Base-by-base conservation (phyloP, 1,140 invertebrate genomes). In the Cyrtorhinus lividipennis region DNA sequence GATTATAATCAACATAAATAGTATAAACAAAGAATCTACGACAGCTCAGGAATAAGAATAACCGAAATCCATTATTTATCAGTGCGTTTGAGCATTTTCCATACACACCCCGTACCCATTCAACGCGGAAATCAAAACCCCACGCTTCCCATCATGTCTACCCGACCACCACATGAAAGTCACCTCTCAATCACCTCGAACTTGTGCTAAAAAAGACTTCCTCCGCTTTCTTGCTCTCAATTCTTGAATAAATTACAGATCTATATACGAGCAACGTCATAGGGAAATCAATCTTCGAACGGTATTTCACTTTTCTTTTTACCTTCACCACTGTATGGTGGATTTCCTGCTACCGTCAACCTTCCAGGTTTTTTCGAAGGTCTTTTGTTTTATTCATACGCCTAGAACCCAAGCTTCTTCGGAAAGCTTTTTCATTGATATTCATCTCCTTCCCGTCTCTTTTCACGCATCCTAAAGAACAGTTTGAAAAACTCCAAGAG, bases 351-450 rank as follows among this genome's bases (percentile, higher is more conserved):
- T 8, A 5, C 20, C 48, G 10, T 10, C 3, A 5, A 13, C 23
- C 38, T 38, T 38, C 27, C 58, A 20, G 58, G 13, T 22, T 60
- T 60, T 60, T 30, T 60, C 30, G 25, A 13, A 22, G 58, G 18
- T 15, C 44, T 62, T 62, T 62, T 62, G 61, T 62, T 62, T 62
- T 62, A 62, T 62, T 62, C 61, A 62, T 62, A 26, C 20, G 38
- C 26, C 26, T 60, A 60, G 38, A 60, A 18, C 58, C 58, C 24
- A 26, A 10, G 48, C 10, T 3, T 53, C 20, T 20, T 53, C 18
- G 48, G 18, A 12, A 53, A 53, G 30, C 30, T 38, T 38, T 15
- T 38, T 38, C 30, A 18, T 60, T 60, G 58, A 23, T 60, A 60
- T 60, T 60, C 58, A 60, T 24, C 27, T 24, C 30, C 38, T 22